phyloP scores from a whole-genome alignment of 2,888 invertebrate genomes.

The Prosapia bicincta region DNA sequence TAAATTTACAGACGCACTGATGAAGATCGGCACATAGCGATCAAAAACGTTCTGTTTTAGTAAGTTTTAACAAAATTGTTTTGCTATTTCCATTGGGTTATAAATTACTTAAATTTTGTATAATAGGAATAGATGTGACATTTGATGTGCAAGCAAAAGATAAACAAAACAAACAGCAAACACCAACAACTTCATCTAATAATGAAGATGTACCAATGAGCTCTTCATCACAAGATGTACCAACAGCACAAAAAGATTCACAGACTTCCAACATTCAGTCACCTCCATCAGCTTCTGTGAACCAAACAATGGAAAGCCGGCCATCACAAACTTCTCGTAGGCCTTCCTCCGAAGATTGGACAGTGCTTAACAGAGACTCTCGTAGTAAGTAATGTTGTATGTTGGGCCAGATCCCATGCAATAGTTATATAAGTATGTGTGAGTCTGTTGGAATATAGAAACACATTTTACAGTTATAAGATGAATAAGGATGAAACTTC shows the following conservation, averaged over 20 bases:
- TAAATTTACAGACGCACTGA: too few species aligned
- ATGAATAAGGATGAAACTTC: too few species aligned
- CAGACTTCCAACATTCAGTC: slow-evolving; percentile 1
- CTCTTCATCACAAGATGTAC: not conserved
- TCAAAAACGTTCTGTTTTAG: too few species aligned
- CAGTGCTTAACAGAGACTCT: slow-evolving; percentile 14
- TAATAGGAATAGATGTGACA: slow-evolving; percentile 16
- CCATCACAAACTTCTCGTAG: not conserved
- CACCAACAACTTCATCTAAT: not conserved
- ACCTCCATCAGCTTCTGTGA: not conserved
- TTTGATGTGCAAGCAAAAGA: slow-evolving; percentile 10
- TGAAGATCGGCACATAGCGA: too few species aligned
- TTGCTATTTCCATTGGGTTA: too few species aligned
- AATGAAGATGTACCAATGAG: not conserved
- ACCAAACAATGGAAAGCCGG: not conserved
- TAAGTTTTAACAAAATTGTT: too few species aligned
- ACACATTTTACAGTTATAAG: too few species aligned
- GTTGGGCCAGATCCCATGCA: too few species aligned
- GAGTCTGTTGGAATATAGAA: too few species aligned
- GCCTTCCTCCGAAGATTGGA: slow-evolving; percentile 13
- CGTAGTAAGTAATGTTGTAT: slow-evolving; percentile 11
- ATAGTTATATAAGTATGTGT: too few species aligned
- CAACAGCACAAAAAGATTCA: not conserved
- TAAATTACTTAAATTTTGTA: too few species aligned
- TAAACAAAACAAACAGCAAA: not conserved